Evolutionary conservation across 2,113 vertebrate genomes (phyloP).

Genomic region (human (Homo sapiens)): GRCh38 chr5:160443001-160443500

Average conservation of each 20-base stretch:
- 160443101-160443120: background rate
- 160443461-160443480: background rate
- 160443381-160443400: background rate
- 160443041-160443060: background rate
- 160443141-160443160: background rate
- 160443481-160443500: background rate
- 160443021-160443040: background rate
- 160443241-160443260: background rate
- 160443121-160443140: background rate
- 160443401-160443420: background rate
- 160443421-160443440: background rate
- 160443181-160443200: background rate
- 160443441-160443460: background rate
- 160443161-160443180: background rate
- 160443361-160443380: background rate
- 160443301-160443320: background rate
- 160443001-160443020: background rate
- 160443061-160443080: background rate
- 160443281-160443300: background rate
- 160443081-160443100: background rate
- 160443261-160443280: background rate
- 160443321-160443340: background rate
- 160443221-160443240: background rate
- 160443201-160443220: background rate
- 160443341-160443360: background rate